Evolutionary conservation across 2,797 vertebrate species (phyloP).

Genomic region (Hybognathus amarus): DNA sequence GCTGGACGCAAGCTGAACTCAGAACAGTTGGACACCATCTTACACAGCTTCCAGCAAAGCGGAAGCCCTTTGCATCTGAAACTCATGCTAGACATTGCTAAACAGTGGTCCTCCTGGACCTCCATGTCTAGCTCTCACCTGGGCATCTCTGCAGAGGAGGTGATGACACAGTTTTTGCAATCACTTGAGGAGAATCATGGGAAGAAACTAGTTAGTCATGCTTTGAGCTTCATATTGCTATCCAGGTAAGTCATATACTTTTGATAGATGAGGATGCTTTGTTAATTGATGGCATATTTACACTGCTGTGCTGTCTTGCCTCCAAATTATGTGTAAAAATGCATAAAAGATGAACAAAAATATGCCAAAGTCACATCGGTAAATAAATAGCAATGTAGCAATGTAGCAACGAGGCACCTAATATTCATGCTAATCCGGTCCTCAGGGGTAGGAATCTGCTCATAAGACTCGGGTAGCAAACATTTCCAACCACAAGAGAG

Average conservation of each 20-base stretch:
- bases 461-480: too few species aligned
- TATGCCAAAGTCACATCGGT: background rate
- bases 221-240: slow-evolving; percentile 79
- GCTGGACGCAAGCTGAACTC: slow-evolving; percentile 64
- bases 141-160: slow-evolving; percentile 69
- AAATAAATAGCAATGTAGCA: too few species aligned
- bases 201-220: slow-evolving; percentile 71
- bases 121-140: slow-evolving; percentile 59
- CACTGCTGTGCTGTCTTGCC: slow-evolving; percentile 12
- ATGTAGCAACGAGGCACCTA: too few species aligned
- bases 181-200: slow-evolving; percentile 81
- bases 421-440: too few species aligned
- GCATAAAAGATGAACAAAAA: background rate
- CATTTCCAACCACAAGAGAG: too few species aligned
- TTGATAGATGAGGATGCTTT: background rate
- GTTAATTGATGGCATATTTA: background rate
- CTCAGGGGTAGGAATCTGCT: too few species aligned
- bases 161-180: slow-evolving; percentile 70
- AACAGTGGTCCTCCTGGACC: slow-evolving; percentile 77
- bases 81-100: slow-evolving; percentile 76
- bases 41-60: slow-evolving; percentile 68
- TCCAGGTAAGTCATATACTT: slow-evolving; percentile 68
- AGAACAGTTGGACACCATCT: slow-evolving; percentile 68
- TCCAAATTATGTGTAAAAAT: background rate
- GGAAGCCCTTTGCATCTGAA: slow-evolving; percentile 78